Evolutionary conservation across 2,113 vertebrate genomes (phyloP).

Genomic region (Corvus moneduloides): DNA sequence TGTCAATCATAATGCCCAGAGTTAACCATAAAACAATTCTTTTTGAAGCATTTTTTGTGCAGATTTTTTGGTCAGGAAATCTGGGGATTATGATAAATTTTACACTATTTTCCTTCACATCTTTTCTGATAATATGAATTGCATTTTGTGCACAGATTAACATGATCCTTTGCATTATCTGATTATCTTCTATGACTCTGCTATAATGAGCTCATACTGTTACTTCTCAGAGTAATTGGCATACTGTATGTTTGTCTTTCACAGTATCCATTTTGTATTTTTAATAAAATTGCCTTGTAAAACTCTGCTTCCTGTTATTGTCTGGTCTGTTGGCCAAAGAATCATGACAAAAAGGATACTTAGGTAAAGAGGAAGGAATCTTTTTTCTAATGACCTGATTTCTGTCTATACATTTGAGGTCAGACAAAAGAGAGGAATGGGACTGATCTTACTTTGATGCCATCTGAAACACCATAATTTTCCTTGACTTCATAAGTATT

Average conservation of each 20-base stretch:
- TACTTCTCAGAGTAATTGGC: background rate
- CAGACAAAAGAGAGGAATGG: background rate
- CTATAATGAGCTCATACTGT: background rate
- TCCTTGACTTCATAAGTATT: background rate
- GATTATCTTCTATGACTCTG: background rate
- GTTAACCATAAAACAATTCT: background rate
- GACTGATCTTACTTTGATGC: background rate
- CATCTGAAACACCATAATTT: background rate
- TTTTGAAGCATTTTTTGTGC: background rate
- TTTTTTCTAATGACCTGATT: background rate
- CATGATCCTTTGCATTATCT: background rate
- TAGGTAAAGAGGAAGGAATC: background rate
- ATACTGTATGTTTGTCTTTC: background rate
- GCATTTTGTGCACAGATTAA: background rate
- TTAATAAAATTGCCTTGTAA: background rate
- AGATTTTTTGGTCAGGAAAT: background rate
- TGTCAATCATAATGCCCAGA: background rate
- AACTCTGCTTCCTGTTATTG: background rate
- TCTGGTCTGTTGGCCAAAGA: background rate
- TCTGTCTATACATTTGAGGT: background rate
- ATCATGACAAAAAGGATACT: background rate
- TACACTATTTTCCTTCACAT: background rate
- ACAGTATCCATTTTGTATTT: background rate
- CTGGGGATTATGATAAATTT: background rate
- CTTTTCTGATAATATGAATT: background rate